Evolutionary conservation across 2,113 vertebrate species (phyloP).

Genomic region (Pandion haliaetus): DNA sequence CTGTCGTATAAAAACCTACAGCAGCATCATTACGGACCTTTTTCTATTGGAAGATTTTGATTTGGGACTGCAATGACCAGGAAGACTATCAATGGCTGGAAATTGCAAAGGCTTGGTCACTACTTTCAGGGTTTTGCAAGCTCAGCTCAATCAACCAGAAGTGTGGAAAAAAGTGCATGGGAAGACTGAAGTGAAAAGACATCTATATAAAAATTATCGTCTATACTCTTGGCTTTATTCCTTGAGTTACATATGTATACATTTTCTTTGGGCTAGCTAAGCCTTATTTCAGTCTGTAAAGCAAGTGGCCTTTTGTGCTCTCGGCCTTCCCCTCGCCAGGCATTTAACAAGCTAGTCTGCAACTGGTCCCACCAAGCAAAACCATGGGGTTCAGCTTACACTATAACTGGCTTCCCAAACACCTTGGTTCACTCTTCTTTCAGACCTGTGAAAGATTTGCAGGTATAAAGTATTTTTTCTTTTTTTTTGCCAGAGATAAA

Average conservation of each 20-base stretch:
- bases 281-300: background rate
- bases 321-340: background rate
- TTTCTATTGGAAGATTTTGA: background rate
- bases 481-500: background rate
- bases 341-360: background rate
- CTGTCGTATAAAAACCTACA: background rate
- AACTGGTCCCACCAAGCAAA: background rate
- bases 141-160: background rate
- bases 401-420: background rate
- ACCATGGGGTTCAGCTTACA: background rate
- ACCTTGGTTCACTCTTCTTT: background rate
- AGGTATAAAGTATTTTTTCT: background rate
- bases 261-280: background rate
- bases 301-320: background rate
- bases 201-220: background rate
- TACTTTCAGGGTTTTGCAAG: background rate
- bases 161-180: background rate
- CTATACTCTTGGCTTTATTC: background rate
- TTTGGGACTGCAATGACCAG: background rate
- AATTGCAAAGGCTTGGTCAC: background rate
- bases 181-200: background rate
- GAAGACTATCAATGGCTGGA: background rate
- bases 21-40: background rate
- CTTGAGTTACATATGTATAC: rapidly evolving
- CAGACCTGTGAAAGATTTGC: background rate